Evolutionary conservation across 2,797 vertebrate species (phyloP).

Genomic region (Catharus ustulatus): DNA sequence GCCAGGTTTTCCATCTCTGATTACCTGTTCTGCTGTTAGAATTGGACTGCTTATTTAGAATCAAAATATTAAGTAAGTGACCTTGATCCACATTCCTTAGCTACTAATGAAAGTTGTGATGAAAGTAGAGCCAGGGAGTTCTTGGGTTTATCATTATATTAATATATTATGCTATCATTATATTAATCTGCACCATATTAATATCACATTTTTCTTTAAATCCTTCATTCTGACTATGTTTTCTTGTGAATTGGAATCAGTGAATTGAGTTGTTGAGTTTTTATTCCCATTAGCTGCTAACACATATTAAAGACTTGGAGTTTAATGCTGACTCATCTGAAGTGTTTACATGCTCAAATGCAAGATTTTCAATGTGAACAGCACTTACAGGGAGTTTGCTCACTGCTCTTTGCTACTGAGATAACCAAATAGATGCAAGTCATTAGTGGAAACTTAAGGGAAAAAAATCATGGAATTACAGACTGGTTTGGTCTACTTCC

Average conservation of each 20-base stretch:
- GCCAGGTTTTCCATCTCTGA: background rate
- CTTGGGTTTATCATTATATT: background rate
- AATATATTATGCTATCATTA: background rate
- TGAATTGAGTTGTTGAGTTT: rapidly evolving
- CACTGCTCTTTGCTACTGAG: background rate
- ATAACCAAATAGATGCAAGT: background rate
- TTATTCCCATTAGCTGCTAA: background rate
- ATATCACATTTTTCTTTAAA: background rate
- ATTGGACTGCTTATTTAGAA: background rate
- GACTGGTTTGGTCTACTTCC: background rate
- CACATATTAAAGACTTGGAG: background rate
- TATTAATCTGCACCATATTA: background rate
- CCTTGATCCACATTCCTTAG: background rate
- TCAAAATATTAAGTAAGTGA: background rate
- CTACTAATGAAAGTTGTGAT: background rate
- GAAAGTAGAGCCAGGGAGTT: background rate
- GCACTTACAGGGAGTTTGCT: background rate
- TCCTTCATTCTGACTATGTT: background rate
- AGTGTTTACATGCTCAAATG: background rate
- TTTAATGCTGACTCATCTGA: background rate
- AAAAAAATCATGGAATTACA: background rate
- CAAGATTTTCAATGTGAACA: background rate
- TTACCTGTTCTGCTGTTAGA: background rate
- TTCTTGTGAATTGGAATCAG: background rate
- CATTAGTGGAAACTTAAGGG: background rate